Evolutionary conservation across 2,113 vertebrate genomes (phyloP).

Genomic region (Chaetodon auriga): DNA sequence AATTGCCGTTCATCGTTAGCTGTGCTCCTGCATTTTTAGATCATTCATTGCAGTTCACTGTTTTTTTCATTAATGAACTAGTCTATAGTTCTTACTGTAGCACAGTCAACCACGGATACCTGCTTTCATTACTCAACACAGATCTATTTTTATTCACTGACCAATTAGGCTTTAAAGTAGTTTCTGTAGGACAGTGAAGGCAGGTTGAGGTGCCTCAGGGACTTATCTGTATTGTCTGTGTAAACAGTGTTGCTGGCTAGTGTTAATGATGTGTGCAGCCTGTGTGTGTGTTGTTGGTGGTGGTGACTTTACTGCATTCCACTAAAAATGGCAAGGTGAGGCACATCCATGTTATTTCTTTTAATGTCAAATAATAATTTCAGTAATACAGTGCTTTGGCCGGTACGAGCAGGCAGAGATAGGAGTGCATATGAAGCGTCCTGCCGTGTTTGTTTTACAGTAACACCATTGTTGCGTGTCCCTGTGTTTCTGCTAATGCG

Average conservation of each 20-base stretch:
- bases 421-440: background rate
- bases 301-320: conserved; percentile 7
- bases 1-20: conserved; percentile 2
- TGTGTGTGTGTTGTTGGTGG: conserved; percentile 14
- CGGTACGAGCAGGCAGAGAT: background rate
- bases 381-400: background rate
- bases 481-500: background rate
- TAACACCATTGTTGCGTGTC: background rate
- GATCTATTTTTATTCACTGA: conserved; percentile 55
- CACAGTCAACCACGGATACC: conserved; percentile 16
- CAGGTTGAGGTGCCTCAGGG: conserved; percentile 51
- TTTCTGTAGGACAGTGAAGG: conserved; percentile 39
- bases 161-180: conserved; percentile 51
- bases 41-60: background rate
- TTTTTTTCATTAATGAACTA: background rate
- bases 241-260: conserved; percentile 48
- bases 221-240: conserved; percentile 50
- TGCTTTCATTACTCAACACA: conserved; percentile 34
- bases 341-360: background rate
- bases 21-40: conserved; percentile 3
- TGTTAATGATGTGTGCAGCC: conserved; percentile 49
- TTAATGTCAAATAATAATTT: background rate
- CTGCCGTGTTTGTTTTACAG: background rate
- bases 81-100: conserved; percentile 8
- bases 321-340: background rate